Base-by-base conservation (phyloP, 2,113 vertebrate species). In the Semicossyphus pulcher region DNA sequence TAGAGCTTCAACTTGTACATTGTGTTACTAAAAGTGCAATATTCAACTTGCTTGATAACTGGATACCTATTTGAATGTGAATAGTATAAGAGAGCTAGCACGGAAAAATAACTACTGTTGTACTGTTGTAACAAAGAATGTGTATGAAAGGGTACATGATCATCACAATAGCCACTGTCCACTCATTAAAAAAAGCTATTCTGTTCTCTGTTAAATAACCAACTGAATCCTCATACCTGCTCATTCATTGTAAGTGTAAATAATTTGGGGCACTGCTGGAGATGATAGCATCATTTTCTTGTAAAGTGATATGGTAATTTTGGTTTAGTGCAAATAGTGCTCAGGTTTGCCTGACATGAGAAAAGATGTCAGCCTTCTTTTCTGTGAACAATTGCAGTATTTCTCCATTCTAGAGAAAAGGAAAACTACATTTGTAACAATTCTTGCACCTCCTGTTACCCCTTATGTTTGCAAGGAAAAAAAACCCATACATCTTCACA, bases 381-480 rank as follows among this genome's bases (percentile, higher is more conserved):
- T 41, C 14, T 26, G 10, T 23, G 20, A 80, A 83, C 29, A 56
- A 18, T 32, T 53, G 61, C 11, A 29, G 29, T 32, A 67, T 48
- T 57, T 41, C 15, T 26, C 8, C 20, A 51, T 28, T 20, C 18
- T 52, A 25, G 21, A 51, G 59, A 28, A 48, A 72, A 62, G 36
- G 16, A 85, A 63, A 72, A 72, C 52, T 25, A 31, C 29, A 68
- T 53, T 66, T 59, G 66, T 34, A 69, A 74, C 59, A 70, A 73
- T 11, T 34, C 63, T 45, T 42, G 47, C 26, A 79, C 41, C 31
- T 11, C 68, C 52, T 57, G 42, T 63, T 67, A 57, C n/a, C 7
- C 16, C 34, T 74, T n/a, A 29, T 52, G 26, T 79, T 77, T 81
- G 57, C 31, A 80, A 66, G 59, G 47, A 86, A 76, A 66, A 86